A percentile compares a stretch with the other conserved stretches of the same genome.
Evolutionary conservation across 2,888 invertebrate genomes (phyloP).

Genomic region (Nectonema munidae): DNA sequence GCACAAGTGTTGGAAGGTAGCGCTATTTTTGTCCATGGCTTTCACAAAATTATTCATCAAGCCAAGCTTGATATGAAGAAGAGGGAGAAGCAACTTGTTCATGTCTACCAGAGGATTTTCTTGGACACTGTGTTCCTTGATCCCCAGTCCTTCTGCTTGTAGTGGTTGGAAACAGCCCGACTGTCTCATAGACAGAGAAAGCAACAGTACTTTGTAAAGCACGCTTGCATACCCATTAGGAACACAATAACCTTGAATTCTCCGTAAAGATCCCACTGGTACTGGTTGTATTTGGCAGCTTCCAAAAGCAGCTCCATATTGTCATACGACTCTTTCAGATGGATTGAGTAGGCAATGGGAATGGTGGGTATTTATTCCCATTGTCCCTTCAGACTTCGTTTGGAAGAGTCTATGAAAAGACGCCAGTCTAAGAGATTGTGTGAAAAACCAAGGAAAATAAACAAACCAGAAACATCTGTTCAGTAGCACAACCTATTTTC

Average conservation of each 20-base stretch:
- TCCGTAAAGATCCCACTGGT: constrained; percentile 17
- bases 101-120: neutral
- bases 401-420: no score
- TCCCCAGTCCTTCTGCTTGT: neutral
- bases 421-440: no score
- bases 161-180: neutral
- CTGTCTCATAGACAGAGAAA: constrained; percentile 13
- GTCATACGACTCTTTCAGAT: no score
- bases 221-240: constrained; percentile 16
- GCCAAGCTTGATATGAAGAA: constrained; percentile 1
- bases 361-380: no score
- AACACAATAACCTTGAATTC: constrained; percentile 18
- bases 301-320: constrained; percentile 17
- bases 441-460: no score
- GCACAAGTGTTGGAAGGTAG: neutral
- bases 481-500: no score
- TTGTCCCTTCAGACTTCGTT: no score
- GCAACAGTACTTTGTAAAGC: constrained; percentile 18
- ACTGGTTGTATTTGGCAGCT: constrained; percentile 15
- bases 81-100: neutral
- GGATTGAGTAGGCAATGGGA: no score
- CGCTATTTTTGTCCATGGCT: neutral
- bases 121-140: neutral
- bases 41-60: neutral
- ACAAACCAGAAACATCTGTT: no score